Base-by-base conservation (phyloP, 2,888 invertebrate species). In the Sympetrum striolatum region DNA sequence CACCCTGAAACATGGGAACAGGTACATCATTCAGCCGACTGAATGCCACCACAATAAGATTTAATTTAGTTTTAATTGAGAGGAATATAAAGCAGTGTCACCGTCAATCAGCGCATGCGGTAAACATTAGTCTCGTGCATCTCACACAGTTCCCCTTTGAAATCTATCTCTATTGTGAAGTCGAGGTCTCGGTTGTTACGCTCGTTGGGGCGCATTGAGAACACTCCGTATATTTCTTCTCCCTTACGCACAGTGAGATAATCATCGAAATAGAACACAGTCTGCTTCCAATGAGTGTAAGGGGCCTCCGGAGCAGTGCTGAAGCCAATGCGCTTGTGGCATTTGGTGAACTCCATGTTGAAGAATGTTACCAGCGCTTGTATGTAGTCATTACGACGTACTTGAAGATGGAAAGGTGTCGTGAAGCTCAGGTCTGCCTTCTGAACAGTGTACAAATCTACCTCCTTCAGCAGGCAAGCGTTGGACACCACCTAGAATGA, bases 261-360 rank as follows among this genome's bases (percentile, higher is more conserved):
- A 92, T 99, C 98, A 93, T 98, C 98, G 92, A 99, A 97, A 94
- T 99, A 99, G 95, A 99, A 99, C 90, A 99, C 99, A 12, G 97
- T 98, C 94, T 99, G 99, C 94, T 99, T 99, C 99, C 99, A 99
- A 94, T 99, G 99, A 37, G 99, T 99, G 94, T 99, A 99, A 53
- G 98, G 98, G 0, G 98, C 97, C 93, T 99, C 99, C 0, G 99
- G 99, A 0, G 98, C 98, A 91, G 99, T 99, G 93, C 99, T 99
- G 95, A 99, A 99, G 39, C 99, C 99, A 92, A 98, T 98, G 91
- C 98, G 96, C 95, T 99, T 99, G 95, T 99, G 99, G 92, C 99
- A 99, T 95, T 99, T 99, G 64, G 99, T 98, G 95, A 99, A 99
- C 95, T 99, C 99, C 92, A 99, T 98, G 93, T 98, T 99, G 95